phyloP scores from a whole-genome alignment of 2,888 invertebrate species.

The Copidosoma aretas region DNA sequence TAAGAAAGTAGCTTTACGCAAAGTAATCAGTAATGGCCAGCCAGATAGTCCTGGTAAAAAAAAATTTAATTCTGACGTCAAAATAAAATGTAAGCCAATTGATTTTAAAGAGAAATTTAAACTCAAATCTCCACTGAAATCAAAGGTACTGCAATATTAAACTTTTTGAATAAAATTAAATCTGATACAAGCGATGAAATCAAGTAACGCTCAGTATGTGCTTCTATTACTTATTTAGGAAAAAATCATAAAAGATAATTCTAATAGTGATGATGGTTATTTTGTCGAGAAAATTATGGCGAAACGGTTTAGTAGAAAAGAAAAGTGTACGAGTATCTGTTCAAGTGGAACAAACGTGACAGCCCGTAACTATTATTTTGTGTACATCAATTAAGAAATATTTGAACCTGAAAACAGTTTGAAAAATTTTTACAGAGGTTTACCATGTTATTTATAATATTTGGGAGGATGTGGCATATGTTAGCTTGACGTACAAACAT shows the following conservation, averaged over 20 bases:
- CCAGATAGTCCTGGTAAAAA: conserved; percentile 55
- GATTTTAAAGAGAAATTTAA: conserved; percentile 52
- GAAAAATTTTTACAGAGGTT: conserved; percentile 7
- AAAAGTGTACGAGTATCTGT: conserved; percentile 80
- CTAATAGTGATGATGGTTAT: conserved; percentile 66
- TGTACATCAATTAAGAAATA: too few relatives aligned
- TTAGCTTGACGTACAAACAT: too few relatives aligned
- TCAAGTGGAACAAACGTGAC: conserved; percentile 80
- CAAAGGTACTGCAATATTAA: too few relatives aligned
- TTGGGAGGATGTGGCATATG: conserved; percentile 84
- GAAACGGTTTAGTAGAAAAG: conserved; percentile 78
- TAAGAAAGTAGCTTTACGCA: conserved; percentile 56
- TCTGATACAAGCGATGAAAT: conserved; percentile 51
- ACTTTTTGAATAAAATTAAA: too few relatives aligned
- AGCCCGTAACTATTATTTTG: conserved; percentile 65
- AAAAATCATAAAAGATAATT: too few relatives aligned
- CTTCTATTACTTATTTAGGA: conserved; percentile 5
- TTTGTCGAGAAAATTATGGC: conserved; percentile 84
- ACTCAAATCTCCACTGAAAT: too few relatives aligned
- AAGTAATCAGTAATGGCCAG: conserved; percentile 59
- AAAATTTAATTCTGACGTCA: conserved; percentile 50
- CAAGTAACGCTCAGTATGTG: conserved; percentile 1
- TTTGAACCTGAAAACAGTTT: too few relatives aligned
- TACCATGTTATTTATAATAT: conserved; percentile 72
- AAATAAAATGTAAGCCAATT: conserved; percentile 48